Percentiles rank a stretch among this genome's conserved stretches.
phyloP scores from a whole-genome alignment of 2,113 vertebrate genomes.

The Cisticola juncidis region DNA sequence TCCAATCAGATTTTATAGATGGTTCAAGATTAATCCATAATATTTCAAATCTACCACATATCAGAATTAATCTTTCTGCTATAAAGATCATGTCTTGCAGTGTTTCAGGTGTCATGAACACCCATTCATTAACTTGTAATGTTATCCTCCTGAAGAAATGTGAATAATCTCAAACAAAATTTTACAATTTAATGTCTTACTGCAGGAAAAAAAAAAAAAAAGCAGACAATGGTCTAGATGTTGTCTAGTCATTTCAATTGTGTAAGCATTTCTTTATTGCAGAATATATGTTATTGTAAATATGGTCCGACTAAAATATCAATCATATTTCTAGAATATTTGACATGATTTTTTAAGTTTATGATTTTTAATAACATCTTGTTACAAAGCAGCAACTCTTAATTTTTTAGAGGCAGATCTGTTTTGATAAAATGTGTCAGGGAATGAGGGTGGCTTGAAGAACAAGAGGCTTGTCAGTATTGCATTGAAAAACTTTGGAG shows the following conservation, averaged over 20 bases:
- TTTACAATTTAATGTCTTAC: neutral
- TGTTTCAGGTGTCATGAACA: neutral
- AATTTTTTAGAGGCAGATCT: neutral
- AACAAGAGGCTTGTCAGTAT: conserved; percentile 12
- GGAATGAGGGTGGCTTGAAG: neutral
- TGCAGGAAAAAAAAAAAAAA: neutral
- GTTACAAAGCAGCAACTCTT: neutral
- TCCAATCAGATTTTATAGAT: neutral
- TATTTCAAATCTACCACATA: neutral
- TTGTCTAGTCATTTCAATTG: neutral
- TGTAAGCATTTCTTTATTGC: neutral
- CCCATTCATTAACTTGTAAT: neutral
- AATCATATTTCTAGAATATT: neutral
- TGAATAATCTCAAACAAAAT: neutral
- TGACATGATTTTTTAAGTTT: neutral
- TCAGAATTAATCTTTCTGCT: neutral
- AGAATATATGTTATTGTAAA: neutral
- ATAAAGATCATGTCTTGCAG: neutral
- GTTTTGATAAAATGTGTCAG: neutral
- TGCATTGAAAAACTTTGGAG: neutral
- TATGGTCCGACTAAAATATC: neutral
- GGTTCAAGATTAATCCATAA: neutral
- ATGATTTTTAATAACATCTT: neutral
- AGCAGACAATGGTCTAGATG: neutral
- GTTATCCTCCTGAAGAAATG: neutral